Conservation (phyloP, 2,888 invertebrate species). For the Labia minor region DNA sequence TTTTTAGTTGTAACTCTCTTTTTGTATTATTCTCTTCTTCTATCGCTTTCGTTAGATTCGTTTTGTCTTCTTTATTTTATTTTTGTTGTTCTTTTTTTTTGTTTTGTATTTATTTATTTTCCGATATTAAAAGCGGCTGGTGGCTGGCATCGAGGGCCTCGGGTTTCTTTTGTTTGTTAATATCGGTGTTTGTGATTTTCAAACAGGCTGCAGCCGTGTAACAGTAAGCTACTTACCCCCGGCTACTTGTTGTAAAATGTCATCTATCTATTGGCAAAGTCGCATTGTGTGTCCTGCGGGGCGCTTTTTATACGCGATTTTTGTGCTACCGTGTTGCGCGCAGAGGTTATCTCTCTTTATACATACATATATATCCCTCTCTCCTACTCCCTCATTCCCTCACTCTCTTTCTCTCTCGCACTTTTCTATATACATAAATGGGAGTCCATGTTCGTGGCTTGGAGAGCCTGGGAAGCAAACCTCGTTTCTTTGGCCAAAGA, state of each 20-base stretch:
- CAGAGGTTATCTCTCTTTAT: constrained; percentile 8
- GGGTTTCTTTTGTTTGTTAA: constrained; percentile 9
- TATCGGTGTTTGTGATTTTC: constrained; percentile 1
- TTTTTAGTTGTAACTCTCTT: too few relatives aligned
- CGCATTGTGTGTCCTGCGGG: constrained; percentile 3
- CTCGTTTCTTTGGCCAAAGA: not conserved
- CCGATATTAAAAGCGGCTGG: constrained; percentile 3
- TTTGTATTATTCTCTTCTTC: too few relatives aligned
- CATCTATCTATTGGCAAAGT: not conserved
- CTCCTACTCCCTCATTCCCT: too few relatives aligned
- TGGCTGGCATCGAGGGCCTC: not conserved
- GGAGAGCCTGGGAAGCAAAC: constrained; percentile 1
- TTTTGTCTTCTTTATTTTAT: too few relatives aligned
- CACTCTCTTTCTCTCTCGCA: too few relatives aligned
- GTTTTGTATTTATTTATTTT: not conserved
- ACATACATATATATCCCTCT: not conserved
- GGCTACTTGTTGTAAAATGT: constrained; percentile 1
- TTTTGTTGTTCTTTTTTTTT: not conserved
- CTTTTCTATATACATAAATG: not conserved
- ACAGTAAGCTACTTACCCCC: constrained; percentile 3
- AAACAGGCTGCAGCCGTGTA: constrained; percentile 13
- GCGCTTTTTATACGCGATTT: not conserved
- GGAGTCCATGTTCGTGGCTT: not conserved
- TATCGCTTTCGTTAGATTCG: too few relatives aligned
- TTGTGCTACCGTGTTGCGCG: constrained; percentile 8